Conservation (phyloP, 53 echinoderm and acorn worm genomes). For the Zoroaster sp. region DNA sequence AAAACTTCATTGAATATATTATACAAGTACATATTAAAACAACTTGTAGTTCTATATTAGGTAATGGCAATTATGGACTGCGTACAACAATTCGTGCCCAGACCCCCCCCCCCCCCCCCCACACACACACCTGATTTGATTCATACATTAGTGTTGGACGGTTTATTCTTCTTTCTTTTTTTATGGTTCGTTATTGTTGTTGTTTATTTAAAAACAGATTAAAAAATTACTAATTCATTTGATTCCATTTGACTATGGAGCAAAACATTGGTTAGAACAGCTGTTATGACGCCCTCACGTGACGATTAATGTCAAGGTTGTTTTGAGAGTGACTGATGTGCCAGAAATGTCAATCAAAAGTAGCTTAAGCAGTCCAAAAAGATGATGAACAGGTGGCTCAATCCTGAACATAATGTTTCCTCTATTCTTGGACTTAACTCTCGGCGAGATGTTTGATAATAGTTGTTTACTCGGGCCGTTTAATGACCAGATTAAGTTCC, state of each 20-base stretch:
- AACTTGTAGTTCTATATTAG: no score
- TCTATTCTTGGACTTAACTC: no score
- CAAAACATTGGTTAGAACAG: not conserved
- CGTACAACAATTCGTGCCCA: no score
- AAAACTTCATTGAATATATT: no score
- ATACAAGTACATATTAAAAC: no score
- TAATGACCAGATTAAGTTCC: not conserved
- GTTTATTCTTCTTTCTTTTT: no score
- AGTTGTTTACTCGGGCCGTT: constrained; percentile 1
- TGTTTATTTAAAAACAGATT: no score
- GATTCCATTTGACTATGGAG: not conserved
- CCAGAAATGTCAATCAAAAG: constrained; percentile 1
- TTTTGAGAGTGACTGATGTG: not conserved
- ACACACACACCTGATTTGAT: no score
- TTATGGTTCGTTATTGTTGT: no score
- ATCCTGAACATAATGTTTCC: not conserved
- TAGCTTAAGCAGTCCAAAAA: not conserved
- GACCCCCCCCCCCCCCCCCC: no score
- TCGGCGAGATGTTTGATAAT: not conserved
- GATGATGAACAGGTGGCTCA: not conserved
- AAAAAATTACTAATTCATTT: not conserved
- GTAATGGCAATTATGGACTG: no score
- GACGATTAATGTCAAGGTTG: not conserved
- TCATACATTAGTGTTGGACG: no score
- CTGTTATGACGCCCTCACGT: not conserved